These are phyloP conservation scores for Scomberomorus guttatus DNA, from an alignment of 2,797 vertebrate genomes.

Conservation along the genomic window DNA sequence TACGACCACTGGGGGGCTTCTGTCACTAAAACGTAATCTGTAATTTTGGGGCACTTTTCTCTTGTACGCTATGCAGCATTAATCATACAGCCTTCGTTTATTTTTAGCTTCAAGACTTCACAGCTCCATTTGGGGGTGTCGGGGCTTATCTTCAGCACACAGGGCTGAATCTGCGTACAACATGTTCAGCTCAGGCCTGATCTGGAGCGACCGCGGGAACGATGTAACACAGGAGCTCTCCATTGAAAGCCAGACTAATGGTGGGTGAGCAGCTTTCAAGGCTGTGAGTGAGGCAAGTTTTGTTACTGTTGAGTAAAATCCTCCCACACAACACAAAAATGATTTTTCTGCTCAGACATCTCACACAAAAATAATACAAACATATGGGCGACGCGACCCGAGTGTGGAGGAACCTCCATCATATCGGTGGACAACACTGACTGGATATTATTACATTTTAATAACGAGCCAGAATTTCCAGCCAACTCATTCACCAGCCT, in stretches of 20 bases:
- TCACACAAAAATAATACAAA: conserved; percentile 49
- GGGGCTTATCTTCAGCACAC: not conserved
- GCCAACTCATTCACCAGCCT: conserved; percentile 14
- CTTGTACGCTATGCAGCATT: not conserved
- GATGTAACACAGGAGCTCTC: conserved; percentile 18
- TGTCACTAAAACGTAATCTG: too few species aligned
- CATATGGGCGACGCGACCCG: conserved; percentile 30
- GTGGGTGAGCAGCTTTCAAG: conserved; percentile 49
- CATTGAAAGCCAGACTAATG: conserved; percentile 49
- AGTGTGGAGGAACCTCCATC: conserved; percentile 24
- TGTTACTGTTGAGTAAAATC: conserved; percentile 43
- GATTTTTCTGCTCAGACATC: conserved; percentile 47
- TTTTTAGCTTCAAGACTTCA: not conserved
- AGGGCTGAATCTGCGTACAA: not conserved
- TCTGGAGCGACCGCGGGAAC: conserved; percentile 9
- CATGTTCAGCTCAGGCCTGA: conserved; percentile 16
- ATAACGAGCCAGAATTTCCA: conserved; percentile 28
- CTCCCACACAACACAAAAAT: conserved; percentile 56
- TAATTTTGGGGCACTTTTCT: too few species aligned
- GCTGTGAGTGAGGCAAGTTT: conserved; percentile 32
- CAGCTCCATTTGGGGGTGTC: not conserved
- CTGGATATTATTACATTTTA: conserved; percentile 11
- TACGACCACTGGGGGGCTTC: too few species aligned
- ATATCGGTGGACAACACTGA: conserved; percentile 27
- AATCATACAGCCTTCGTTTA: conserved; percentile 9